Evolutionary conservation across 2,113 vertebrate genomes (phyloP), one percentile per base, ranked within the genome.

Genomic region (Pongo pygmaeus): DNA sequence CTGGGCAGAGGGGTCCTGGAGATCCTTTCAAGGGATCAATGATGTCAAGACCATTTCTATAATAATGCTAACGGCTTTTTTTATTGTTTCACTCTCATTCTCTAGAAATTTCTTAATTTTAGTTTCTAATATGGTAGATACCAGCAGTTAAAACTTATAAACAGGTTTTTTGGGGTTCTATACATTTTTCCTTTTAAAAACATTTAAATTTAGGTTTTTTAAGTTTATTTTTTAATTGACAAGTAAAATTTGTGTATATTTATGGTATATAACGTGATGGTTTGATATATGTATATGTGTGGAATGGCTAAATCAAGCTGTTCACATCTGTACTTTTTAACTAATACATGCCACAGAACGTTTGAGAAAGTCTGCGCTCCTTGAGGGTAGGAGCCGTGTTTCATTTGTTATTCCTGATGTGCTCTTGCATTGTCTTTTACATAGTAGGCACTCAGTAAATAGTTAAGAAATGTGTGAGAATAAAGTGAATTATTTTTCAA

Each of bases 31-130:
- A 84, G 17, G 50, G 35, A 1, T 64, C 74, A 87, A 0, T 72
- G 64, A 89, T 74, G 61, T 93, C 92, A 83, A n/a, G 86, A 86
- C 16, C 48, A 11, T 74, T 90, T 96, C 92, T 52, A 50, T 84
- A 72, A 48, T 69, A 69, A 40, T 64, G 40, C 6, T 74, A 81
- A 77, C 6, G 7, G 0, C 7, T 83, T 93, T 89, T 92, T 89
- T 70, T 27, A 14, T 48, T 70, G 94, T 95, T 69, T 43, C 27
- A 69, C 43, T 70, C 27, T 46, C 22, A 61, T 92, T 96, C 92
- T 70, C 38, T 83, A 70, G 81, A 92, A 38, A 20, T 90, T 75
- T 95, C 18, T 89, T 78, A 61, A 52, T 85, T 87, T 78, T 83
- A 35, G 20, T 89, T 72, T 48, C 38, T 72, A 86, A 48, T 84